These are phyloP conservation scores for Grammomys surdaster DNA, from an alignment of 2,113 vertebrate genomes.

Conservation along the genomic window DNA sequence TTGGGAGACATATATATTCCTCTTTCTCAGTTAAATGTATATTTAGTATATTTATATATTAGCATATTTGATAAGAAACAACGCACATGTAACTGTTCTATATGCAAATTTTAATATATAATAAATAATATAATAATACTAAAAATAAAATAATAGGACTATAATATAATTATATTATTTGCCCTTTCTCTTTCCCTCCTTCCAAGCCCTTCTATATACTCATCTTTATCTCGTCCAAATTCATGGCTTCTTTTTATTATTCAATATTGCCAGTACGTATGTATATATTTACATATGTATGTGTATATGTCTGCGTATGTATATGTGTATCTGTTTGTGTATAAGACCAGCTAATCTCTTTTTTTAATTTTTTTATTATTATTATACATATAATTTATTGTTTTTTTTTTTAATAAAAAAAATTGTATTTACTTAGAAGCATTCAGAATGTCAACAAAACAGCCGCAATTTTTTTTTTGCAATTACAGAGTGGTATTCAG, in stretches of 20 bases:
- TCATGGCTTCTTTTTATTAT: not conserved
- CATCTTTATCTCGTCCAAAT: not conserved
- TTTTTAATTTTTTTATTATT: too few relatives aligned
- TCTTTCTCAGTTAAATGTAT: not conserved
- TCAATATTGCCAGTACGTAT: not conserved
- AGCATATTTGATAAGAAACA: not conserved
- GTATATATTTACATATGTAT: not conserved
- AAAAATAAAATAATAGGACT: not conserved
- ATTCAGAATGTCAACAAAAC: constrained; percentile 94
- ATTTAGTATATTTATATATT: not conserved
- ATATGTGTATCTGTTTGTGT: too few relatives aligned
- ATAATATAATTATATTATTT: not conserved
- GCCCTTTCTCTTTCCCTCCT: not conserved
- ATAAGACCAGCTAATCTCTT: too few relatives aligned
- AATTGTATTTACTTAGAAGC: constrained; percentile 96
- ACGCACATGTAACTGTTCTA: not conserved
- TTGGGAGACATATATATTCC: not conserved
- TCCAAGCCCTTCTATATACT: not conserved
- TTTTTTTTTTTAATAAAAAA: not conserved
- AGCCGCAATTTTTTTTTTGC: too few relatives aligned
- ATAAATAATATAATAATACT: not conserved
- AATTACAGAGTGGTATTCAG: too few relatives aligned
- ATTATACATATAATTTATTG: too few relatives aligned
- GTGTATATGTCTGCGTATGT: not conserved
- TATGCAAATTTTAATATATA: not conserved